These are phyloP conservation scores for Drymodes brunneopygia DNA, from an alignment of 2,113 vertebrate genomes.

Conservation along the genomic window DNA sequence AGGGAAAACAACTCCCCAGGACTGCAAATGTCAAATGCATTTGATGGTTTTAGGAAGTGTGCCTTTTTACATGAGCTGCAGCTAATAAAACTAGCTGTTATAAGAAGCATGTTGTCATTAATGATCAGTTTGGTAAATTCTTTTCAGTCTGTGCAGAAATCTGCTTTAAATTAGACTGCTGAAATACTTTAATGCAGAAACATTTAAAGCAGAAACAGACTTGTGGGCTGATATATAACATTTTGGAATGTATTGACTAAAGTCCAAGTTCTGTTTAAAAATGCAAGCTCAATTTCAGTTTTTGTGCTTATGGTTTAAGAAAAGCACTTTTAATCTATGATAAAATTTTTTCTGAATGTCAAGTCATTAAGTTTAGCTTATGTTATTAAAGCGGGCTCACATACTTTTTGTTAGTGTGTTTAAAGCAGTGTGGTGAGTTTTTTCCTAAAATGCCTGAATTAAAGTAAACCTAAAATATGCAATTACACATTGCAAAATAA, in stretches of 20 bases:
- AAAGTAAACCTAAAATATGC: not conserved
- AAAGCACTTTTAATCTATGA: not conserved
- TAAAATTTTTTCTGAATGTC: not conserved
- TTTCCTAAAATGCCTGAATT: not conserved
- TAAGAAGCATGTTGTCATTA: not conserved
- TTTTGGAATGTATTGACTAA: not conserved
- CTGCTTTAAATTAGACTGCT: slow-evolving; percentile 35
- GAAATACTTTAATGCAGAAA: not conserved
- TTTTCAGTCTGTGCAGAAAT: not conserved
- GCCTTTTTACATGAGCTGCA: not conserved
- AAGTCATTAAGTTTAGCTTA: not conserved
- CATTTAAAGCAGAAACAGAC: not conserved
- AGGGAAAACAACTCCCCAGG: not conserved
- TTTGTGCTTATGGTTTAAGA: not conserved
- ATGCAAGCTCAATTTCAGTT: not conserved
- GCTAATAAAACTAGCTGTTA: not conserved
- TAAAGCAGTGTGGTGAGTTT: not conserved
- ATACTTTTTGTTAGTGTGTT: not conserved
- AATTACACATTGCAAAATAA: not conserved
- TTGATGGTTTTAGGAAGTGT: slow-evolving; percentile 5
- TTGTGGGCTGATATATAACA: not conserved
- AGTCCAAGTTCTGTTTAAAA: not conserved
- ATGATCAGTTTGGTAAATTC: not conserved
- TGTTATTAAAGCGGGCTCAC: not conserved
- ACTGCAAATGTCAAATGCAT: not conserved